Evolutionary conservation across 2,113 vertebrate species (phyloP), one percentile per base, ranked within the genome.

Genomic region (Plecturocebus donacophilus): DNA sequence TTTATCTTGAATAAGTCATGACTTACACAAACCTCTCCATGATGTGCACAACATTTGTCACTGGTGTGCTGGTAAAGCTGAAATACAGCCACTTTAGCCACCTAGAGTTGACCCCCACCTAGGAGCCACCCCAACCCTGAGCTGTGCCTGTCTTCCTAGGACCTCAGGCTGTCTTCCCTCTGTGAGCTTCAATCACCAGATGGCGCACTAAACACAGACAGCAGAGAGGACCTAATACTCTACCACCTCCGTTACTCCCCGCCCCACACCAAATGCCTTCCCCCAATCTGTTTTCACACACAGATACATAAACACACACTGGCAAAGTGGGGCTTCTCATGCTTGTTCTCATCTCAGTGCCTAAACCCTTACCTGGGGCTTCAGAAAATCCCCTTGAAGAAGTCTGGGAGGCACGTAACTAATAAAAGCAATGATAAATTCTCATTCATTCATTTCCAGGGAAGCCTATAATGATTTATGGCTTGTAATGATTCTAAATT

Each of bases 161-260:
- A 52, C 14, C 21, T 86, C 32, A 7, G n/a, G 17, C 20, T 89
- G 82, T 70, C 66, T n/a, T 56, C 40, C 23, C 42, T 54, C 75
- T 27, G 32, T 23, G 32, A 95, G 1, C 11, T 32, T 81, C 38
- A 20, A 64, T 56, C 98, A 96, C 87, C 95, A 98, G 98, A 92
- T 98, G 98, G 97, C 94, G 88, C 16, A 3, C 97, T 88, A 87
- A 94, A 92, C 92, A 88, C 97, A 76, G 3, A 21, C 4, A 23
- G 3, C 0, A 25, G 8, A 84, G 7, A n/a, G 7, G 19, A 45
- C 2, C 32, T 7, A 11, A 14, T 4, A 14, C 14, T 12, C 81
- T 3, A 14, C 70, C 21, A 23, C 25, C 23, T 35, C 27, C 8
- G 5, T 1, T 1, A 7, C 4, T 17, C 3, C n/a, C 76, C 23